phyloP scores from a whole-genome alignment of 2,113 vertebrate genomes.

The Nestor notabilis region DNA sequence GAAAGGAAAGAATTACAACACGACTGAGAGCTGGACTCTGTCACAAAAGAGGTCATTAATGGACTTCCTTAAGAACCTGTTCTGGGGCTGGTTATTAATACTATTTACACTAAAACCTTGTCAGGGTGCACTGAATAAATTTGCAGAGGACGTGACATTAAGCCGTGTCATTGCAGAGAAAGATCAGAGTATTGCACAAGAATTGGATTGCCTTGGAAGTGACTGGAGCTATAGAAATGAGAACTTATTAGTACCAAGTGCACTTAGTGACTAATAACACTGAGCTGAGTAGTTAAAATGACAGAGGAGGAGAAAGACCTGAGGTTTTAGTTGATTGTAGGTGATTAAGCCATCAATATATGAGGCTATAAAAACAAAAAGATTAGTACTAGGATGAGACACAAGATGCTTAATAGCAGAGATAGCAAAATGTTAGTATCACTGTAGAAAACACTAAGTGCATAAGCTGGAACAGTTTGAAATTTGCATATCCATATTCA shows the following conservation, averaged over 20 bases:
- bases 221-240: conserved; percentile 12
- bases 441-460: not conserved
- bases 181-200: not conserved
- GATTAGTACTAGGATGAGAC: not conserved
- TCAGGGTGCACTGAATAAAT: not conserved
- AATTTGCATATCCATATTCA: not conserved
- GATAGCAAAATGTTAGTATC: not conserved
- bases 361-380: conserved; percentile 5
- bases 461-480: not conserved
- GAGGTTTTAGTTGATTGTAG: not conserved
- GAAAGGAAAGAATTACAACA: not conserved
- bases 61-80: not conserved
- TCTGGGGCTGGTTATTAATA: not conserved
- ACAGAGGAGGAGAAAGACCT: not conserved
- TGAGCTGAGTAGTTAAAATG: conserved; percentile 32
- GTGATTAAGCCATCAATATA: conserved; percentile 20
- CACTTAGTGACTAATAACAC: conserved; percentile 39
- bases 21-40: not conserved
- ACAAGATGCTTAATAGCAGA: not conserved
- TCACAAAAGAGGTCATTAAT: not conserved
- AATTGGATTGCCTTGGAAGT: not conserved
- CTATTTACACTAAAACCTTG: not conserved
- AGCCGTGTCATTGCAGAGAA: not conserved
- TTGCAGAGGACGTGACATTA: conserved; percentile 9
- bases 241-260: conserved; percentile 20